Evolutionary conservation across 2,797 vertebrate genomes (phyloP), one percentile per base, ranked within the genome.

Genomic region (Chrysocyon brachyurus): DNA sequence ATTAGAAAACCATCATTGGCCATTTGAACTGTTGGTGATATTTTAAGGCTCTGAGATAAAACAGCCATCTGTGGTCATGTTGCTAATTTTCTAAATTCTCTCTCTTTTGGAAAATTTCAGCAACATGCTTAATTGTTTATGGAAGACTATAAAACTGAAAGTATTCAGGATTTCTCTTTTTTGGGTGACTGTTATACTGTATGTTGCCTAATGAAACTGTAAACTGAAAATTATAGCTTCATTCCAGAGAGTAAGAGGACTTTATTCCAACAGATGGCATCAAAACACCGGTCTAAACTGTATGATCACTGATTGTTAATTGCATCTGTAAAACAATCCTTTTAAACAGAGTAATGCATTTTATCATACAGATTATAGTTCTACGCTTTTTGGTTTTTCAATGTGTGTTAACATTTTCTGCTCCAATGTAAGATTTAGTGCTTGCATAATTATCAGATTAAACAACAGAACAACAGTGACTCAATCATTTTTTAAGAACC

Each of bases 191-290:
- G 96, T 94, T 98, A 91, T 61, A 96, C 98, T 98, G 85, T 94
- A 40, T 98, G 98, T 98, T 97, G 97, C 98, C 98, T 98, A 99
- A 99, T 98, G 98, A 99, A 99, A 99, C 98, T 98, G 98, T 99
- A 99, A 99, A 98, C 98, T 70, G 99, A 99, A 99, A 99, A 99
- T 99, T 99, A 99, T 98, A 99, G 99, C 98, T 98, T 99, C 98
- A 98, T 99, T 98, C 97, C 97, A 86, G 97, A 98, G 97, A 98
- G 97, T 98, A 97, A 98, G 98, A 99, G 98, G 99, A 98, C 98
- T 99, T 99, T 99, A 98, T 98, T 99, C 99, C 99, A 99, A 99
- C 99, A 99, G 99, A 99, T 99, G 99, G 99, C 99, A 99, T 99
- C 99, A 99, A 99, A 99, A 99, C 99, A 99, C 99, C 99, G 98